Evolutionary conservation across 23 tunicate species (phyloP).

Genomic region (Trididemnum clinides): DNA sequence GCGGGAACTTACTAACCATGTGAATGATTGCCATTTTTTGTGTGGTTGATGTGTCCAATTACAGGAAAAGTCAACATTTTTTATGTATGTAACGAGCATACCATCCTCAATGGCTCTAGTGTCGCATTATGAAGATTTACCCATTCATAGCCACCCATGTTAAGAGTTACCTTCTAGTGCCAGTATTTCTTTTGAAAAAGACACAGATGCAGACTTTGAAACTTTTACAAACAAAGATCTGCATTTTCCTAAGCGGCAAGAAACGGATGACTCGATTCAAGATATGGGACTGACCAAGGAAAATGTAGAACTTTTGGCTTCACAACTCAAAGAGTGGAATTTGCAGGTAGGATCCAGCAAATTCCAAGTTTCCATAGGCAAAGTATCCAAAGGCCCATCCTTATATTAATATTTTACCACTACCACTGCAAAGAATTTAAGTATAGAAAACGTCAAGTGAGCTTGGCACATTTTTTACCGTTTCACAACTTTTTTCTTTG

Average conservation of each 20-base stretch:
- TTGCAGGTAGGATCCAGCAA: background rate
- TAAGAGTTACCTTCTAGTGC: background rate
- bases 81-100: slow-evolving; percentile 2
- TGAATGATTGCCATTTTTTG: slow-evolving; percentile 15
- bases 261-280: slow-evolving; percentile 25
- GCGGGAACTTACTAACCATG: slow-evolving; percentile 28
- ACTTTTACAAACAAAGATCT: slow-evolving; percentile 11
- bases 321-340: slow-evolving; percentile 7
- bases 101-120: slow-evolving; percentile 24
- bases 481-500: slow-evolving; percentile 23
- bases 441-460: background rate
- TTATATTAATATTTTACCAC: too few relatives aligned
- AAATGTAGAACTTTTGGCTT: slow-evolving; percentile 32
- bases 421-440: background rate
- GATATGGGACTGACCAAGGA: slow-evolving; percentile 33
- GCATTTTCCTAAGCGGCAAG: slow-evolving; percentile 24
- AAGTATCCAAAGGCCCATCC: too few relatives aligned
- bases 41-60: slow-evolving; percentile 32
- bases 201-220: slow-evolving; percentile 13
- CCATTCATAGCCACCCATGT: background rate
- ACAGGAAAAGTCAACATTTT: background rate
- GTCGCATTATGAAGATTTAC: slow-evolving; percentile 1
- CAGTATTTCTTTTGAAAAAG: background rate
- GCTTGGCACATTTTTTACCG: slow-evolving; percentile 16
- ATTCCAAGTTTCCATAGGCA: too few relatives aligned